Evolutionary conservation across 2,888 invertebrate species (phyloP).

Genomic region (Cerceris ruficornis): DNA sequence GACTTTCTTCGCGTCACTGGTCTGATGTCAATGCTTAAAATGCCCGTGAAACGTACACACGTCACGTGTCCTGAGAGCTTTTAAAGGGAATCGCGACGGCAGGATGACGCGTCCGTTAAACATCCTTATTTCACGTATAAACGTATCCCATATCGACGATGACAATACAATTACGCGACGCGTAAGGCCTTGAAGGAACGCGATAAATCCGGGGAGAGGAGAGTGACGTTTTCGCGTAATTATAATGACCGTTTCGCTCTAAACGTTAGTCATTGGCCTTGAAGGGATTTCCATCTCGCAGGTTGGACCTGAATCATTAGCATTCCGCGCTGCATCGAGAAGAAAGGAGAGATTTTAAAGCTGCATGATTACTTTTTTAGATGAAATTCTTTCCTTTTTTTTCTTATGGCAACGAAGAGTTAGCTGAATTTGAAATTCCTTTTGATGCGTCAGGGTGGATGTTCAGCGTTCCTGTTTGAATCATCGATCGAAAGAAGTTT

Average conservation of each 20-base stretch:
- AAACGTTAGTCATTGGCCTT: conserved; percentile 64
- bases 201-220: conserved; percentile 19
- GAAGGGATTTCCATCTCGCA: conserved; percentile 65
- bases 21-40: conserved; percentile 39
- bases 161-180: conserved; percentile 37
- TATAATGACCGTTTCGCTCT: conserved; percentile 59
- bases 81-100: not conserved
- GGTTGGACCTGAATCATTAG: conserved; percentile 41
- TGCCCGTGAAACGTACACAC: conserved; percentile 3
- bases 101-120: conserved; percentile 35
- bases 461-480: too few species aligned
- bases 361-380: not conserved
- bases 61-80: not conserved
- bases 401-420: too few species aligned
- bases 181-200: conserved; percentile 42
- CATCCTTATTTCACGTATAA: not conserved
- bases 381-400: too few species aligned
- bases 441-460: too few species aligned
- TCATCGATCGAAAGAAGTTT: too few species aligned
- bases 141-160: conserved; percentile 29
- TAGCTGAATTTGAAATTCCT: too few species aligned
- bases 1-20: conserved; percentile 26
- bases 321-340: not conserved
- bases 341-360: not conserved
- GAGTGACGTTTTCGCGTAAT: conserved; percentile 41